A percentile compares a stretch with the other conserved stretches of the same genome.
Evolutionary conservation across 2,888 invertebrate species (phyloP).

Genomic region (Suillia variegata): DNA sequence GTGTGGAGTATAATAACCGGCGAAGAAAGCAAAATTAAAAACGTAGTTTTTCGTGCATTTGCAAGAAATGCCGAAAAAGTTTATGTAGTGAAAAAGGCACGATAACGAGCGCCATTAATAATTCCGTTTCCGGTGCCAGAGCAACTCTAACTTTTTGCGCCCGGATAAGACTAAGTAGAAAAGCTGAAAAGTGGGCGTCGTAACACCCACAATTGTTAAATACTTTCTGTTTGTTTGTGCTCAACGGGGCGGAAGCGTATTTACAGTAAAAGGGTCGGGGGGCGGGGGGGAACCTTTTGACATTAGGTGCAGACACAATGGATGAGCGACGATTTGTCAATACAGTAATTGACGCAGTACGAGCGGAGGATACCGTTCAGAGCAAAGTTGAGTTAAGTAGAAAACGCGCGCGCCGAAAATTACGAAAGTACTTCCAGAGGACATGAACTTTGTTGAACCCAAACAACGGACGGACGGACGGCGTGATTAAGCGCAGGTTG

Average conservation of each 20-base stretch:
- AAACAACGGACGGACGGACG: no score
- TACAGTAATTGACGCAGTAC: constrained; percentile 45
- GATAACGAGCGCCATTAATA: constrained; percentile 61
- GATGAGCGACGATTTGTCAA: constrained; percentile 51
- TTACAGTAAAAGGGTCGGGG: not conserved
- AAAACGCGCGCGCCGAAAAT: not conserved
- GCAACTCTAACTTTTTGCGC: not conserved
- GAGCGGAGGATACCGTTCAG: not conserved
- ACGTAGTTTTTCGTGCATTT: constrained; percentile 1
- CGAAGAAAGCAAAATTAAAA: constrained; percentile 21
- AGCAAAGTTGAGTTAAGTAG: not conserved
- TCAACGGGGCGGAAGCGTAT: not conserved
- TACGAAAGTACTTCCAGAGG: not conserved
- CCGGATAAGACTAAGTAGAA: not conserved
- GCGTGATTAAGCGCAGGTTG: constrained; percentile 6
- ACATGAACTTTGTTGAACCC: constrained; percentile 7
- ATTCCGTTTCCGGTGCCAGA: constrained; percentile 37
- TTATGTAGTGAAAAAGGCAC: constrained; percentile 60
- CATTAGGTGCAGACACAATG: constrained; percentile 7
- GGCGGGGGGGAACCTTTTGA: not conserved
- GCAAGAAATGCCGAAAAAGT: constrained; percentile 37
- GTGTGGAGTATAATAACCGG: no score
- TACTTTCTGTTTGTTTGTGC: not conserved
- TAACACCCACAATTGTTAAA: not conserved
- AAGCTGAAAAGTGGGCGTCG: not conserved